Percentiles rank a stretch among this genome's conserved stretches.
Evolutionary conservation across 2,888 invertebrate genomes (phyloP).

Genomic region (Euzophera pinguis): DNA sequence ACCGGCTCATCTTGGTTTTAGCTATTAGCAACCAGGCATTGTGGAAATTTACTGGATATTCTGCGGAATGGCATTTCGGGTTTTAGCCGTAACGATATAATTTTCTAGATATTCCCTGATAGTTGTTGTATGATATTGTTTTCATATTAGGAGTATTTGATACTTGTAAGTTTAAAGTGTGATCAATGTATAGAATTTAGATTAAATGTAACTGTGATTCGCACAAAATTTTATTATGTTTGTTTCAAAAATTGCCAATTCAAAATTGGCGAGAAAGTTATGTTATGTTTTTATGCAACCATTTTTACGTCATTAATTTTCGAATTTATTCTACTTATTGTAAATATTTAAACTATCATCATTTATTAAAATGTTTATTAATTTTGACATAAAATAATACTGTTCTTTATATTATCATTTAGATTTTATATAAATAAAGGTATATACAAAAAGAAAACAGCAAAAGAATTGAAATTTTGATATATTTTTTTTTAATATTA

Average conservation of each 20-base stretch:
- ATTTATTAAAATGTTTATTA: too few relatives aligned
- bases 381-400: too few relatives aligned
- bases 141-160: background rate
- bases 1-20: background rate
- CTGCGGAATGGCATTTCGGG: background rate
- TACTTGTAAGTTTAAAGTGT: background rate
- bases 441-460: too few relatives aligned
- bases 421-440: too few relatives aligned
- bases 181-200: background rate
- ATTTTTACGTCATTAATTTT: too few relatives aligned
- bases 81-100: background rate
- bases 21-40: background rate
- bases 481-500: too few relatives aligned
- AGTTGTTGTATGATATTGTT: background rate
- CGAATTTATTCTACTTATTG: too few relatives aligned
- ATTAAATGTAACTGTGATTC: background rate
- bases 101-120: background rate
- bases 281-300: background rate
- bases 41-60: background rate
- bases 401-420: too few relatives aligned
- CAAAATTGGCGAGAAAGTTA: background rate
- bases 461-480: too few relatives aligned
- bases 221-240: background rate
- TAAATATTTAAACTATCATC: too few relatives aligned
- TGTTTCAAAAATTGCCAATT: background rate